Base-by-base conservation (phyloP, 2,888 invertebrate genomes). In the Heliconius aoede region DNA sequence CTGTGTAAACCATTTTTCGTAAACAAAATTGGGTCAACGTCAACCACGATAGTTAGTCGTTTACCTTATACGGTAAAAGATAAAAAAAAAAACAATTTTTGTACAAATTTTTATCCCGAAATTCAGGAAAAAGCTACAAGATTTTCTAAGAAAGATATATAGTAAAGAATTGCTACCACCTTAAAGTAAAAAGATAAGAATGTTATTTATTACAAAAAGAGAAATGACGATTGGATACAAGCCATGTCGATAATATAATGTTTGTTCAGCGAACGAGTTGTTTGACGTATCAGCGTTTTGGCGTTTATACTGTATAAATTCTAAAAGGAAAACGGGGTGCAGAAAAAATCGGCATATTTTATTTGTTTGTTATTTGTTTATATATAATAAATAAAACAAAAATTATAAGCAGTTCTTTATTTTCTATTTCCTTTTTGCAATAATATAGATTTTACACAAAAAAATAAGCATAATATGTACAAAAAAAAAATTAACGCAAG, bases 191-290 rank as follows among this genome's bases (percentile, higher is more conserved):
- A 76, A 76, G 77, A 77, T 77, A 77, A 76, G 72, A 60, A 55
- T n/a, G 62, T 78, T 74, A 76, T 78, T 78, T 78, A 78, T 76
- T 76, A 72, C 74, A 40, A 73, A 73, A 77, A 72, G 68, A 72
- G 69, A 60, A 77, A 79, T 77, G 58, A 72, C 76, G 74, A 77
- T 79, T 79, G 78, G 78, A 79, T 74, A 72, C 58, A 74, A 72
- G 78, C 78, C 78, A 79, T 68, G 74, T 68, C 72, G 78, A 79
- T 79, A 77, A 64, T 68, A 71, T 62, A 58, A 32, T 55, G 74
- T 77, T 77, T 69, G 78, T 79, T 74, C 60, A 32, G 72, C 77
- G 64, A 76, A 65, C 36, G 71, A 55, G 60, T 69, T 61, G 61
- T 32, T 69, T 30, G 69, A 60, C 11, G 72, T 36, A 40, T 61